Evolutionary conservation across 2,113 vertebrate genomes (phyloP).

Genomic region (Malurus cyaneus): DNA sequence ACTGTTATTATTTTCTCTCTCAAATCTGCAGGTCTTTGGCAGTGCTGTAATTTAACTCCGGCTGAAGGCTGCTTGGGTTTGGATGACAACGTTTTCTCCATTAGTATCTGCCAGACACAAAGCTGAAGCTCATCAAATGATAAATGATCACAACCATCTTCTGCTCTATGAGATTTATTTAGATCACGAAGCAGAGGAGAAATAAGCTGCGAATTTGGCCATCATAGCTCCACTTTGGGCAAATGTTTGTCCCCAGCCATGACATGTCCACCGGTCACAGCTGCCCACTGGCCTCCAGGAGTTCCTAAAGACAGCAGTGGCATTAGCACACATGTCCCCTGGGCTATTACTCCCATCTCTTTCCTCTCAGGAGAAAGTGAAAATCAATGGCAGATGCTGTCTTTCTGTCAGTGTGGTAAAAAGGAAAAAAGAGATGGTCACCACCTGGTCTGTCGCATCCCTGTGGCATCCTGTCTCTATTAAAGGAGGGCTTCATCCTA

Average conservation of each 20-base stretch:
- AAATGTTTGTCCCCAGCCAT: accelerated
- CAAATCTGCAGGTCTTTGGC: not conserved
- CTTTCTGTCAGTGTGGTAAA: not conserved
- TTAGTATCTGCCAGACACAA: constrained; percentile 8
- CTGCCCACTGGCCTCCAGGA: not conserved
- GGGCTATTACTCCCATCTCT: not conserved
- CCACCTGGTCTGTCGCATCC: not conserved
- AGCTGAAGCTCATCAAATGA: constrained; percentile 14
- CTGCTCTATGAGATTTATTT: not conserved
- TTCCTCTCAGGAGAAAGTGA: not conserved
- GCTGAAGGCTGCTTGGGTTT: constrained; percentile 22
- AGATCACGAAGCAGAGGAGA: accelerated
- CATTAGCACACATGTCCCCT: not conserved
- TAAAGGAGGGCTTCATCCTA: not conserved
- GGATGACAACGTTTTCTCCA: not conserved
- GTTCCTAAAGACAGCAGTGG: not conserved
- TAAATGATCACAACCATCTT: not conserved
- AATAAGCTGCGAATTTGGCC: not conserved
- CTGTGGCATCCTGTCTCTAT: not conserved
- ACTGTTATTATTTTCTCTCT: constrained; percentile 39
- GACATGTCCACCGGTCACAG: not conserved
- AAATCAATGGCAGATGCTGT: not conserved
- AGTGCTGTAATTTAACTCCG: constrained; percentile 26
- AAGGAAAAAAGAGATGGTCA: not conserved
- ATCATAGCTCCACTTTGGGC: not conserved